Base-by-base conservation (phyloP, 2,113 vertebrate genomes). In the Anas platyrhynchos region DNA sequence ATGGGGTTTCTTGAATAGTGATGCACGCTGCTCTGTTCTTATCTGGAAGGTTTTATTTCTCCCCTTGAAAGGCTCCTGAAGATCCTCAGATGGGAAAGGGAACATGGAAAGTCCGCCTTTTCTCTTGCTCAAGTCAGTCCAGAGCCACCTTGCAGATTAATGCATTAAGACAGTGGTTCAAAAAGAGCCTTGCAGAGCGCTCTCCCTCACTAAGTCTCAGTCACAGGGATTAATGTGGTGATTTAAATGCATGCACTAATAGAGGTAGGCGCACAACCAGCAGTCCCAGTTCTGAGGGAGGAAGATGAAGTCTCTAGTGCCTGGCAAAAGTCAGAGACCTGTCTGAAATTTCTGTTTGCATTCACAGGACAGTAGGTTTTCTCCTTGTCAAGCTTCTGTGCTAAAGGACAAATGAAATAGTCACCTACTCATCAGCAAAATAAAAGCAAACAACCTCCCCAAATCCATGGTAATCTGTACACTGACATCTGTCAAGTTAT, bases 261-360 rank as follows among this genome's bases (percentile, higher is more conserved):
- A 59, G 58, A 74, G n/a, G 16, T 2, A 1, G n/a, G 16, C 2
- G 0, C 58, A 48, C 21, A 69, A 74, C 16, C 4, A 0, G 10
- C 2, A 2, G 7, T 50, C 34, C 62, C 67, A 20, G 59, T 44
- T 59, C 68, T 86, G 76, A 44, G 34, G 32, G 56, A 75, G 56
- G 43, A 80, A 58, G 72, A 20, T n/a, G 36, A 89, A 82, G 23
- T 13, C 46, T 67, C 41, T 34, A 58, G 38, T 4, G 38, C 26
- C 38, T 78, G 67, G 41, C 10, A 48, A 3, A 91, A 81, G 16
- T 17, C 32, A 15, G 38, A 65, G 3, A 8, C 34, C 61, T 2
- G 1, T 58, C 54, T 66, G 61, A 83, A 80, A 93, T 48, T 56
- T 56, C 41, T 63, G 25, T 32, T 81, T 88, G 32, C 26, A 2